Evolutionary conservation across 2,888 invertebrate genomes (phyloP), one percentile per base, ranked within the genome.

Genomic region (Stenotaenia linearis): DNA sequence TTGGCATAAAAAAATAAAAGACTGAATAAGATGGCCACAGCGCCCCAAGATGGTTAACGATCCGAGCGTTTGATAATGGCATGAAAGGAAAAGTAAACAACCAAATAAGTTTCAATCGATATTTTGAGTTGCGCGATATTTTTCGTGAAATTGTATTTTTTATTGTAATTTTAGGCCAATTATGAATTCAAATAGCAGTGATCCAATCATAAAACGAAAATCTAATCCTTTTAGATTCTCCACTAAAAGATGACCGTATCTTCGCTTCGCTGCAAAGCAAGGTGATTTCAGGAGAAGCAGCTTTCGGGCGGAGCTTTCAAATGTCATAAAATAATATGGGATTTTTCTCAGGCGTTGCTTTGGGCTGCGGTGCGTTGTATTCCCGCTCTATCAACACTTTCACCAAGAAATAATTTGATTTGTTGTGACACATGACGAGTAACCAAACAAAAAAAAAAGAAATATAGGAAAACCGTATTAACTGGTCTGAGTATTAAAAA

Each of bases 281-380:
- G 23, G 61, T 23, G 9, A 7, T 23, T 23, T 1, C 25, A 25
- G 23, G 61, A 28, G 28, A 61, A 61, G 23, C 61, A 61, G 61
- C 61, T 61, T 61, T 61, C 61, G 25, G 61, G 25, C 61, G 61
- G 61, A 61, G 61, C 61, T 61, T 61, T 61, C 61, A 61, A 61
- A 61, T 61, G 61, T 25, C 61, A 61, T 61, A 61, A 61, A 61
- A 61, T 61, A 61, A 61, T 61, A 61, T 61, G 61, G 25, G 61
- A 61, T 56, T 61, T 45, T 61, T 61, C 61, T 61, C 61, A 25
- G 1, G 61, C 3, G 28, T 7, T 15, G 61, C 61, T 61, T 23
- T 23, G 25, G 61, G 25, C 61, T 12, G 4, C 9, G 28, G 25
- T 9, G 61, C 61, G 25, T 25, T 61, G 61, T 61, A 7, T 56